A percentile compares a stretch with the other conserved stretches of the same genome.
phyloP scores from a whole-genome alignment of 2,797 vertebrate genomes.

The Ciconia nigra region DNA sequence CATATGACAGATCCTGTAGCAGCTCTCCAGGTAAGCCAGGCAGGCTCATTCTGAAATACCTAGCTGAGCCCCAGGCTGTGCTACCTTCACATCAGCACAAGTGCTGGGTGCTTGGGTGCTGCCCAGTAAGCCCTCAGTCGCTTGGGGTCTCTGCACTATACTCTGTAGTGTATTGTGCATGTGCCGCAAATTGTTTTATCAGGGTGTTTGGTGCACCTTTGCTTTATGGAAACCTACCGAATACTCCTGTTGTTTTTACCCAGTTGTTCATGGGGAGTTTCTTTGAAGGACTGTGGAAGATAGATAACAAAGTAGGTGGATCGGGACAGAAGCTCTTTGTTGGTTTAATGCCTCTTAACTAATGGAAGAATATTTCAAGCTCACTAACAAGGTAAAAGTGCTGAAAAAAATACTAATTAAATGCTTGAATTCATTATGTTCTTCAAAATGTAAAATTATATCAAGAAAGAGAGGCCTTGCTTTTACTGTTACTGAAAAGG shows the following conservation, averaged over 20 bases:
- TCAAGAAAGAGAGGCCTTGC: not conserved
- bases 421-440: not conserved
- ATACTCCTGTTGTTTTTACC: not conserved
- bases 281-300: not conserved
- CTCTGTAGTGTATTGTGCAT: too few relatives aligned
- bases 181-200: fast-evolving
- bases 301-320: not conserved
- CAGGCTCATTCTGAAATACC: not conserved
- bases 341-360: not conserved
- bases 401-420: not conserved
- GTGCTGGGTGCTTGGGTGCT: not conserved
- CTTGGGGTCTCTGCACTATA: fast-evolving
- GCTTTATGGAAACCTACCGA: not conserved
- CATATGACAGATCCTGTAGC: not conserved
- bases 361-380: not conserved
- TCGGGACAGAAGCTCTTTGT: not conserved
- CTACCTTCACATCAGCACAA: not conserved
- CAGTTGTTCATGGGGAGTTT: not conserved
- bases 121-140: not conserved
- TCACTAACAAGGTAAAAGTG: not conserved
- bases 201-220: not conserved
- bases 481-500: not conserved
- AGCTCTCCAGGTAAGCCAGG: not conserved
- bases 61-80: not conserved
- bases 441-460: not conserved